Conservation (phyloP, 2,797 vertebrate genomes). For the Enteromius mattozi region DNA sequence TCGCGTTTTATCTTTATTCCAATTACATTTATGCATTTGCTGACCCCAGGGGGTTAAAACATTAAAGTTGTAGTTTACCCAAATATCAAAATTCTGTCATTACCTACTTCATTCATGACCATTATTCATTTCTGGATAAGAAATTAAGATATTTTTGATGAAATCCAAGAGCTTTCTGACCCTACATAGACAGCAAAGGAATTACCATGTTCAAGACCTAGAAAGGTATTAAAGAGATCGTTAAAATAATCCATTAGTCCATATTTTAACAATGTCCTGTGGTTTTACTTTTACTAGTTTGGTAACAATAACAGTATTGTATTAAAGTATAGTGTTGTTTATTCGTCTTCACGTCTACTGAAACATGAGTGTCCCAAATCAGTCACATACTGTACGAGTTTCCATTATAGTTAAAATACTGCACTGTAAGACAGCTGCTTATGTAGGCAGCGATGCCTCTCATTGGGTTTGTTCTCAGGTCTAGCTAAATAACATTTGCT, state of each 20-base stretch:
- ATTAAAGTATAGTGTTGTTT: background rate
- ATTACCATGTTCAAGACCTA: background rate
- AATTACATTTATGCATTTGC: background rate
- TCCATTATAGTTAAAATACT: no score
- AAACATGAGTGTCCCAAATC: background rate
- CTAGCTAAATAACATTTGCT: slow-evolving; percentile 17
- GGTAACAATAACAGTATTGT: background rate
- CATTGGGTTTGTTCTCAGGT: background rate
- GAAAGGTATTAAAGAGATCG: background rate
- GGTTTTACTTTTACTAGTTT: background rate
- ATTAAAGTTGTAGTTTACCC: no score
- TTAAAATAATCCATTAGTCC: no score
- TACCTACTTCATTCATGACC: background rate
- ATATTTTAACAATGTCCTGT: background rate
- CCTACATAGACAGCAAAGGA: background rate
- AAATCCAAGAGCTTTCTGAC: no score
- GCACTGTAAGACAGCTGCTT: background rate
- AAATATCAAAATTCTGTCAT: no score
- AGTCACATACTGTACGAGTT: background rate
- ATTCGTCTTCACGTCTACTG: background rate
- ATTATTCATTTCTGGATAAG: background rate
- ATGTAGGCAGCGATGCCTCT: background rate
- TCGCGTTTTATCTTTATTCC: background rate
- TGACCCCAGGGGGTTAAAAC: background rate
- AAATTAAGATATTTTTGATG: background rate